Evolutionary conservation across 2,797 vertebrate species (phyloP).

Genomic region (Liasis olivaceus): DNA sequence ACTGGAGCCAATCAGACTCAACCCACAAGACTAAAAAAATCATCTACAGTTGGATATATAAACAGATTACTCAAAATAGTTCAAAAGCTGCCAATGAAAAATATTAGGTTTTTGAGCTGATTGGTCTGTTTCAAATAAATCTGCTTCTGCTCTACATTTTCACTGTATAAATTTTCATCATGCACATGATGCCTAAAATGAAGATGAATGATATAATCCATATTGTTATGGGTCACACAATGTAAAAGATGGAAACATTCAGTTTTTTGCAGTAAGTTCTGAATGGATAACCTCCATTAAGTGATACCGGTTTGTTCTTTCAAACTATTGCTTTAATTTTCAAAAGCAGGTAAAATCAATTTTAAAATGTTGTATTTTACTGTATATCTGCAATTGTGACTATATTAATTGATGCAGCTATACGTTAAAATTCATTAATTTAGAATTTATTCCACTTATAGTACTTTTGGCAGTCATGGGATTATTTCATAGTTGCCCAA

Average conservation of each 20-base stretch:
- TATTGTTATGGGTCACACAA: background rate
- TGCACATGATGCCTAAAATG: background rate
- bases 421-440: background rate
- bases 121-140: background rate
- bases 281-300: background rate
- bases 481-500: conserved; percentile 57
- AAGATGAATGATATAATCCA: background rate
- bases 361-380: background rate
- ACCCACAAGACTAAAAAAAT: background rate
- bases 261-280: background rate
- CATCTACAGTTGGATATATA: background rate
- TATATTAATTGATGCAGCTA: background rate
- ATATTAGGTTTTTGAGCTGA: background rate
- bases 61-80: background rate
- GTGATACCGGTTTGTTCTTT: background rate
- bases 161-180: background rate
- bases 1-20: background rate
- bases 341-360: background rate
- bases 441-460: conserved; percentile 50
- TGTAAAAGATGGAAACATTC: background rate
- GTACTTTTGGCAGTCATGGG: conserved; percentile 50
- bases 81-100: background rate
- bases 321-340: background rate
- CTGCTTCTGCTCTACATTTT: background rate
- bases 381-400: background rate